Percentiles rank a stretch among this genome's conserved stretches.
phyloP scores from a whole-genome alignment of 2,113 vertebrate genomes.

The Python bivittatus region DNA sequence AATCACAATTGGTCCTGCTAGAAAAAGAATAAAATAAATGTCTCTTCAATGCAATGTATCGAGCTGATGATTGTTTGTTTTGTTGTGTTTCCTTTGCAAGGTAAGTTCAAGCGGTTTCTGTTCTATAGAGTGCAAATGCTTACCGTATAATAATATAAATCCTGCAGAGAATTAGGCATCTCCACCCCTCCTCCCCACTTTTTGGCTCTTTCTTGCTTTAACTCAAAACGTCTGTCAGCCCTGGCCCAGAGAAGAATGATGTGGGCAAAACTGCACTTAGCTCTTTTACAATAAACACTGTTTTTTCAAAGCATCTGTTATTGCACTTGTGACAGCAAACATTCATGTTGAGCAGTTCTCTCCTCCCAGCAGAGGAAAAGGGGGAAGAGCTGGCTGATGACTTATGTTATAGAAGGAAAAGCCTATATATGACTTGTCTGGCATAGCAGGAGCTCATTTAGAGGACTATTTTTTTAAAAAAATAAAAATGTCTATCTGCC shows the following conservation, averaged over 20 bases:
- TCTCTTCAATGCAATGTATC: conserved; percentile 71
- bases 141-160: conserved; percentile 71
- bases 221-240: conserved; percentile 68
- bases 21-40: conserved; percentile 73
- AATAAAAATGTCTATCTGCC: not conserved
- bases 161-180: conserved; percentile 73
- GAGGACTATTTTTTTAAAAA: not conserved
- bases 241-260: conserved; percentile 56
- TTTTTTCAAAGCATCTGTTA: conserved; percentile 49
- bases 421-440: not conserved
- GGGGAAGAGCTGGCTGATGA: not conserved
- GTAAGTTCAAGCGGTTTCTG: conserved; percentile 67
- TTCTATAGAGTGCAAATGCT: conserved; percentile 69
- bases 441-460: not conserved
- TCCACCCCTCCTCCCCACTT: conserved; percentile 4
- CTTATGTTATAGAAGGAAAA: not conserved
- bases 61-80: conserved; percentile 60
- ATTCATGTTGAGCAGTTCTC: not conserved
- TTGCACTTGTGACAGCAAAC: conserved; percentile 36
- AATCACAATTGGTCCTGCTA: conserved; percentile 71
- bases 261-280: conserved; percentile 68
- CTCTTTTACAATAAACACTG: conserved; percentile 62
- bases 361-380: not conserved
- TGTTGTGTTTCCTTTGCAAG: conserved; percentile 69
- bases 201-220: conserved; percentile 64